Evolutionary conservation across 2,888 invertebrate genomes (phyloP).

Genomic region (Eristalinus aeneus): DNA sequence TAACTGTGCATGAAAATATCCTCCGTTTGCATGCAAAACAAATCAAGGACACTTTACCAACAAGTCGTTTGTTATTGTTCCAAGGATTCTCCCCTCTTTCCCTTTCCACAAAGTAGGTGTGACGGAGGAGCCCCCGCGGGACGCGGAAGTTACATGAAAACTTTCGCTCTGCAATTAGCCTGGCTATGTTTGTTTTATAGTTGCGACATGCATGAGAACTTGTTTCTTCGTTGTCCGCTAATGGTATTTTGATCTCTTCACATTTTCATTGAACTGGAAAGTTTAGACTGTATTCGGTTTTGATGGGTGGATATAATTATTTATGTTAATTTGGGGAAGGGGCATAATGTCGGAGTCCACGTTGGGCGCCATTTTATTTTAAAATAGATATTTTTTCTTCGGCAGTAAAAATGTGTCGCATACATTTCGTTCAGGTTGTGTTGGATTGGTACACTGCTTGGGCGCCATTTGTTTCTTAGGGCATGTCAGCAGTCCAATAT

Average conservation of each 20-base stretch:
- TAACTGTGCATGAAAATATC: not conserved
- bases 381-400: too few species aligned
- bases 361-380: too few species aligned
- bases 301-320: too few species aligned
- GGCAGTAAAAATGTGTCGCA: too few species aligned
- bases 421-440: too few species aligned
- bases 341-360: too few species aligned
- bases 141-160: not conserved
- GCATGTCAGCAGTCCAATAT: too few species aligned
- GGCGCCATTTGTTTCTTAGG: too few species aligned
- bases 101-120: not conserved
- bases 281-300: not conserved
- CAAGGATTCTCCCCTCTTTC: slow-evolving; percentile 27
- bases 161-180: not conserved
- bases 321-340: too few species aligned
- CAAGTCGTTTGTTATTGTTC: slow-evolving; percentile 10
- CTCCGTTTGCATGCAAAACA: slow-evolving; percentile 22
- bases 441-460: too few species aligned
- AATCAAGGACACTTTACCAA: slow-evolving; percentile 29
- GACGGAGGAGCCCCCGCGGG: not conserved
- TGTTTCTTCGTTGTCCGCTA: not conserved
- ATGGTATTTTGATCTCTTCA: not conserved
- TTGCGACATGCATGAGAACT: not conserved
- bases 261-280: not conserved
- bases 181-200: not conserved